Conservation (phyloP, 1,140 invertebrate genomes). For the Tetraneura akinire region DNA sequence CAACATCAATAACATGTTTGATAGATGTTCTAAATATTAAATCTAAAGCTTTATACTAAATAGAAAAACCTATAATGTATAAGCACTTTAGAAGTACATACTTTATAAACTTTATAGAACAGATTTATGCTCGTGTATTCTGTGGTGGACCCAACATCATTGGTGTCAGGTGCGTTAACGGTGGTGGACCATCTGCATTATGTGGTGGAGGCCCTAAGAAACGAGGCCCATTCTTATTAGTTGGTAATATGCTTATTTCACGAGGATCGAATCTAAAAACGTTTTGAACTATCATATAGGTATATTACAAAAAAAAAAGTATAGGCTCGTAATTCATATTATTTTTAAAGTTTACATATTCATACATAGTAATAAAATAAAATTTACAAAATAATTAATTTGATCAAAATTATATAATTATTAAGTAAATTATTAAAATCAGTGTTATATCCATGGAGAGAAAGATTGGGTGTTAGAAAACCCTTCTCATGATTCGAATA, state of each 20-base stretch:
- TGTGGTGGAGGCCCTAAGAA: conserved; percentile 38
- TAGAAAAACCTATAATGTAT: conserved; percentile 26
- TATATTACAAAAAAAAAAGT: not conserved
- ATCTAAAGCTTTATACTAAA: conserved; percentile 1
- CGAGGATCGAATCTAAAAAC: conserved; percentile 46
- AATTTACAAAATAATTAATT: too few relatives aligned
- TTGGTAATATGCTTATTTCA: conserved; percentile 47
- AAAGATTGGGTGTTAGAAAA: too few relatives aligned
- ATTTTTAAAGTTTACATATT: not conserved
- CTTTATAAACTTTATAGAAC: conserved; percentile 24
- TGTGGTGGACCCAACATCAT: conserved; percentile 48
- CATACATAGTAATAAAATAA: not conserved
- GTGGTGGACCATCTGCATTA: conserved; percentile 44
- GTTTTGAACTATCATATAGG: conserved; percentile 18
- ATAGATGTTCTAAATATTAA: conserved; percentile 17
- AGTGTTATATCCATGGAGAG: too few relatives aligned
- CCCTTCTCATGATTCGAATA: too few relatives aligned
- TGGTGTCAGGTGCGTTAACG: conserved; percentile 44
- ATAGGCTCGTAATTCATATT: not conserved
- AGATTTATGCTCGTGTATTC: conserved; percentile 43
- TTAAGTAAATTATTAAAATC: too few relatives aligned
- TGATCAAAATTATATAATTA: too few relatives aligned
- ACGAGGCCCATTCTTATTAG: conserved; percentile 40
- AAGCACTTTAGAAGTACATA: conserved; percentile 37
- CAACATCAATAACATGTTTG: conserved; percentile 5